Evolutionary conservation across 1,140 invertebrate genomes (phyloP).

Genomic region (Drosophila neocordata): DNA sequence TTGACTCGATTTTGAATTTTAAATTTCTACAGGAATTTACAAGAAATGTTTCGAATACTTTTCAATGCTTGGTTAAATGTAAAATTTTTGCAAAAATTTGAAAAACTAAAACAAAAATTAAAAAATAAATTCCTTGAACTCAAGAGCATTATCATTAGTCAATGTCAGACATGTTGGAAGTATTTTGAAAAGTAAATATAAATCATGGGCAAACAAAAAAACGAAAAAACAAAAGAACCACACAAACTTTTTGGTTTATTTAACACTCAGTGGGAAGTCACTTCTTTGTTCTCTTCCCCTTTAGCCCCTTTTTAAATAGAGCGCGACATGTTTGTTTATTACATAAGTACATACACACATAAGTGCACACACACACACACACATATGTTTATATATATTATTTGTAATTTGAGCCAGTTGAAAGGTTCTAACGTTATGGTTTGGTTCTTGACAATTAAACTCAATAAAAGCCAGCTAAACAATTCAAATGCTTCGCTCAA

Average conservation of each 20-base stretch:
- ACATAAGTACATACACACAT: not conserved
- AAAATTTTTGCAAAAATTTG: slow-evolving; percentile 9
- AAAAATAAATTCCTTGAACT: slow-evolving; percentile 33
- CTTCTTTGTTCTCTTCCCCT: not conserved
- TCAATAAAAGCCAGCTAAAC: not conserved
- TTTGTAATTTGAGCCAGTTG: slow-evolving; percentile 7
- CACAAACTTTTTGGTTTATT: slow-evolving; percentile 42
- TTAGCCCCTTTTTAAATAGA: not conserved
- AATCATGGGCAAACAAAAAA: slow-evolving; percentile 20
- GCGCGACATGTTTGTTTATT: not conserved
- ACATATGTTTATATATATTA: not conserved
- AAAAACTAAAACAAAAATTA: slow-evolving; percentile 38
- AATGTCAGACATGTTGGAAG: slow-evolving; percentile 30
- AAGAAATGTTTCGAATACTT: too few relatives aligned
- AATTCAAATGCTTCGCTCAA: slow-evolving; percentile 1
- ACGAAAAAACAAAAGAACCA: slow-evolving; percentile 7
- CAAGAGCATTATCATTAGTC: slow-evolving; percentile 43
- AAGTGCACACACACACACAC: not conserved
- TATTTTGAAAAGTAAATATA: not conserved
- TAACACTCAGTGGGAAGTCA: slow-evolving; percentile 18
- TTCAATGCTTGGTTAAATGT: slow-evolving; percentile 24
- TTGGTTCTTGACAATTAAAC: slow-evolving; percentile 5
- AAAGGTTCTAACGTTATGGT: not conserved
- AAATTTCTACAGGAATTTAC: too few relatives aligned
- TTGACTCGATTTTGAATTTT: too few relatives aligned